These are phyloP conservation scores for Mionectes olivaceus DNA, from an alignment of 2,797 vertebrate species.

Conservation along the genomic window DNA sequence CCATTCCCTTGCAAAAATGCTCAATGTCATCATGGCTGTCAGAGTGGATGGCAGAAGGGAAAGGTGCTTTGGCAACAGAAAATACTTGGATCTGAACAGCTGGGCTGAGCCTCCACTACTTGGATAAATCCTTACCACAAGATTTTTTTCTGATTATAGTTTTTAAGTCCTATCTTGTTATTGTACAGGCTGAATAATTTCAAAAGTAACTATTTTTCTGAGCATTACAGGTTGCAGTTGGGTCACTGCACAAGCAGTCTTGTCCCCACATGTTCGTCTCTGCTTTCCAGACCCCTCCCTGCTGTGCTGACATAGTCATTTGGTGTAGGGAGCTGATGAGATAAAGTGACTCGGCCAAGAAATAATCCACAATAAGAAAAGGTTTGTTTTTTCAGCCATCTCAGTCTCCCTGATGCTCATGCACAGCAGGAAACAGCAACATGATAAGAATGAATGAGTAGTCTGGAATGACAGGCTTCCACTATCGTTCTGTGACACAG, in stretches of 20 bases:
- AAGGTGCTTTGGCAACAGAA: neutral
- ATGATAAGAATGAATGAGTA: neutral
- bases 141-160: neutral
- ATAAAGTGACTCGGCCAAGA: neutral
- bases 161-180: neutral
- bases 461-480: neutral
- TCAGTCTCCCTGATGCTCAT: neutral
- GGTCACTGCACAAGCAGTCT: fast-evolving
- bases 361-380: neutral
- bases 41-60: neutral
- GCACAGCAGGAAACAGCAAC: neutral
- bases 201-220: neutral
- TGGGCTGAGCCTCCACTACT: neutral
- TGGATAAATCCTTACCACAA: neutral
- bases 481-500: neutral
- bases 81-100: neutral
- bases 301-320: neutral
- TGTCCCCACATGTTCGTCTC: neutral
- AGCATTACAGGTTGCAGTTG: neutral
- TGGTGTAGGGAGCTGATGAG: neutral
- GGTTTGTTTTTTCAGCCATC: neutral
- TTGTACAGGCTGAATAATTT: neutral
- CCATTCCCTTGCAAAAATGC: neutral
- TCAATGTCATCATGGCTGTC: fast-evolving
- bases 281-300: neutral